Percentiles rank a stretch among this genome's conserved stretches.
Evolutionary conservation across 2,888 invertebrate genomes (phyloP).

Genomic region (Cryptocephalus primarius): DNA sequence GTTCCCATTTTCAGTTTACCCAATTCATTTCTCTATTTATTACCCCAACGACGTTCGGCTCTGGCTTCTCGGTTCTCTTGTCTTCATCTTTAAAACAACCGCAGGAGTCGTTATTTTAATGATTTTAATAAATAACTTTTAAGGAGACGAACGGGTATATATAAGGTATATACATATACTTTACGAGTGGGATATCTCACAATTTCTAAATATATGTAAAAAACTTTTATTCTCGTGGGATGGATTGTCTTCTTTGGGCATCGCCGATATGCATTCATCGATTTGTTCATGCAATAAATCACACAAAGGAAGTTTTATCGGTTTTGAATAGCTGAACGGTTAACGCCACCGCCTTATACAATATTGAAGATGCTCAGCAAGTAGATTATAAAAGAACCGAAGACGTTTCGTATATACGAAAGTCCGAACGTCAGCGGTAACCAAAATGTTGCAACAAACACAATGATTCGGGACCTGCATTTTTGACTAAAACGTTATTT

Average conservation of each 20-base stretch:
- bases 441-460: constrained; percentile 10
- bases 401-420: constrained; percentile 20
- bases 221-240: not conserved
- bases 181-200: not conserved
- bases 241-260: no score
- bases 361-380: constrained; percentile 28
- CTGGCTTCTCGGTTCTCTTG: constrained; percentile 7
- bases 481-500: no score
- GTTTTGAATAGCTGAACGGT: constrained; percentile 6
- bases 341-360: constrained; percentile 20
- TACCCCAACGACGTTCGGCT: constrained; percentile 14
- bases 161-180: no score
- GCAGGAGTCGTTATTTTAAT: constrained; percentile 18
- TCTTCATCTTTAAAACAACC: constrained; percentile 12
- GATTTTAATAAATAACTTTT: constrained; percentile 21
- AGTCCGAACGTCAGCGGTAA: constrained; percentile 16
- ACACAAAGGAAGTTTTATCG: constrained; percentile 2
- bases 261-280: no score
- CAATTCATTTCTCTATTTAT: constrained; percentile 26
- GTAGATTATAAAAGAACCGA: constrained; percentile 27
- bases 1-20: constrained; percentile 24
- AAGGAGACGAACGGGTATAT: not conserved
- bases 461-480: no score
- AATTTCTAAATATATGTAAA: not conserved
- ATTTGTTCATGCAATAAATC: no score